A percentile compares a stretch with the other conserved stretches of the same genome.
Evolutionary conservation across 2,113 vertebrate species (phyloP).

Genomic region (Astur gentilis): DNA sequence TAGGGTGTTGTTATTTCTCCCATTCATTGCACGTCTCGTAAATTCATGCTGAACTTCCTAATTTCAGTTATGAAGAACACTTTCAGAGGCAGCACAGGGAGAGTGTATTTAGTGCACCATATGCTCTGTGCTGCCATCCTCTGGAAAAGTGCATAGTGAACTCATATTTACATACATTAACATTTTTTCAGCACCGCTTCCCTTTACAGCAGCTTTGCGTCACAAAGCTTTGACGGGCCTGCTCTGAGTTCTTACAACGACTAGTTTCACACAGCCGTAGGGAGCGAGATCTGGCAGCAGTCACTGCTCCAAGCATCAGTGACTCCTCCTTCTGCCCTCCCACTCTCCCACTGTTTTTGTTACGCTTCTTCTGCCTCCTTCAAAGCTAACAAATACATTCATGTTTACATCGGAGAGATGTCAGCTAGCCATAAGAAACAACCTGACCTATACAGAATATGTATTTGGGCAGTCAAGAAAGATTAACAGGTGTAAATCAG

Average conservation of each 20-base stretch:
- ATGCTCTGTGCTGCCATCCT: neutral
- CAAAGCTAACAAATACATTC: neutral
- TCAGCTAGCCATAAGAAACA: neutral
- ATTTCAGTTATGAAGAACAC: neutral
- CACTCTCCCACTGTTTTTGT: neutral
- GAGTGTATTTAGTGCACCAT: neutral
- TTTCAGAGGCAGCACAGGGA: neutral
- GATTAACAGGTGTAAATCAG: neutral
- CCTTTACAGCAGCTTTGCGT: neutral
- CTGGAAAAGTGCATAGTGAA: neutral
- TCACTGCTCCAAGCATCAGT: fast-evolving
- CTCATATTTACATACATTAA: neutral
- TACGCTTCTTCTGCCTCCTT: neutral
- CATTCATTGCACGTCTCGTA: neutral
- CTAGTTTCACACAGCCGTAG: neutral
- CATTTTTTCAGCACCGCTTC: neutral
- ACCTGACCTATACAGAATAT: neutral
- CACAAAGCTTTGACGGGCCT: neutral
- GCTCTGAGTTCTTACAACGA: neutral
- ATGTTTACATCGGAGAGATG: neutral
- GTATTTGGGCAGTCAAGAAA: neutral
- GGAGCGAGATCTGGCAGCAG: neutral
- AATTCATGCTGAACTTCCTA: neutral
- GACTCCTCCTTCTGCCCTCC: neutral
- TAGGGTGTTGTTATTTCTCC: neutral